Conservation (phyloP, 2,888 invertebrate genomes). For the Eumerus sabulonum region DNA sequence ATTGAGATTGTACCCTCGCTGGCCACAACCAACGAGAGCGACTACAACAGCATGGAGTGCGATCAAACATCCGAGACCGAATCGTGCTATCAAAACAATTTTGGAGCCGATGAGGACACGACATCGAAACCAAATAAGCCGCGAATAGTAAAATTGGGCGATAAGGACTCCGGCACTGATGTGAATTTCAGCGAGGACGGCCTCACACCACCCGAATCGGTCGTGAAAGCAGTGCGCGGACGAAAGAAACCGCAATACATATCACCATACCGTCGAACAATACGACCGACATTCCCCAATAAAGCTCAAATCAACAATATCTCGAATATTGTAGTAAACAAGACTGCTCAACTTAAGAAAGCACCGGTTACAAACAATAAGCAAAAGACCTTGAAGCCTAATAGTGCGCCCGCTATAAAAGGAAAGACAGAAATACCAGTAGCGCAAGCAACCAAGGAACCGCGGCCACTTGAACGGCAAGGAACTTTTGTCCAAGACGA, state of each 20-base stretch:
- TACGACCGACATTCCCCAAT: constrained; percentile 36
- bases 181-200: constrained; percentile 79
- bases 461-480: constrained; percentile 85
- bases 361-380: constrained; percentile 68
- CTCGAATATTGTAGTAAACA: constrained; percentile 56
- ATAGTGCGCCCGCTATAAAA: constrained; percentile 22
- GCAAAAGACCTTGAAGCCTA: constrained; percentile 54
- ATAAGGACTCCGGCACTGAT: constrained; percentile 79
- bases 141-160: constrained; percentile 69
- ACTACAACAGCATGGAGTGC: constrained; percentile 80
- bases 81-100: constrained; percentile 74
- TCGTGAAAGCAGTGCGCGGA: constrained; percentile 75
- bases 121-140: constrained; percentile 56
- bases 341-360: constrained; percentile 71
- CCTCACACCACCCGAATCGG: constrained; percentile 72
- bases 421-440: constrained; percentile 36
- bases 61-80: constrained; percentile 82
- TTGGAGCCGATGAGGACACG: constrained; percentile 13
- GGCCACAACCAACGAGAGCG: constrained; percentile 73
- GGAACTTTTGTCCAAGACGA: constrained; percentile 96
- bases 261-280: constrained; percentile 80
- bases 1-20: constrained; percentile 73
- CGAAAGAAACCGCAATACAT: constrained; percentile 84
- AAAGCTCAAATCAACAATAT: constrained; percentile 62
- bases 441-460: constrained; percentile 42